Evolutionary conservation across 2,113 vertebrate genomes (phyloP).

Genomic region (Salvelinus namaycush): DNA sequence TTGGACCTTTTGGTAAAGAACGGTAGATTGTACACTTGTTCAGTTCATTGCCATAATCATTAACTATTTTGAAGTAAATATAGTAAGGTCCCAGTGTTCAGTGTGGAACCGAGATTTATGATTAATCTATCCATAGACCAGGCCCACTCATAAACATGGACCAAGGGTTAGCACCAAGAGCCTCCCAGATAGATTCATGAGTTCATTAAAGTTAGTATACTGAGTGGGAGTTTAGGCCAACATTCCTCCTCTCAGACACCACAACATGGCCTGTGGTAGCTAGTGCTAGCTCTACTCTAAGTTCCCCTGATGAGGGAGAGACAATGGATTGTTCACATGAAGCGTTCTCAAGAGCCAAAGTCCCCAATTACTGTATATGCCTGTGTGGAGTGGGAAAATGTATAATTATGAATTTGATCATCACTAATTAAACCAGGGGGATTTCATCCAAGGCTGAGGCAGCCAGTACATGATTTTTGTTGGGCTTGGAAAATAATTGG

Average conservation of each 20-base stretch:
- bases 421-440: slow-evolving; percentile 72
- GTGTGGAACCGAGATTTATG: too few relatives aligned
- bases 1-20: not conserved
- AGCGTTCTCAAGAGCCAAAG: slow-evolving; percentile 48
- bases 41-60: not conserved
- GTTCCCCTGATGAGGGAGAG: slow-evolving; percentile 64
- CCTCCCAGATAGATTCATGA: too few relatives aligned
- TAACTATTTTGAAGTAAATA: too few relatives aligned
- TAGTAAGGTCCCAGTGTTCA: too few relatives aligned
- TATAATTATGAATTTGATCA: slow-evolving; percentile 70
- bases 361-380: slow-evolving; percentile 61
- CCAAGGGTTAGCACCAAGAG: too few relatives aligned
- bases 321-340: slow-evolving; percentile 46
- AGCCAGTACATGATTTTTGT: slow-evolving; percentile 37
- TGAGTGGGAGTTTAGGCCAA: too few relatives aligned
- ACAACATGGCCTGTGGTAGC: not conserved
- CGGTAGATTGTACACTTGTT: too few relatives aligned
- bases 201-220: too few relatives aligned
- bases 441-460: slow-evolving; percentile 48
- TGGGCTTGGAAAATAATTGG: slow-evolving; percentile 28
- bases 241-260: slow-evolving; percentile 29
- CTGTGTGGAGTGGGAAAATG: slow-evolving; percentile 56
- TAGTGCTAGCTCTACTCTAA: not conserved
- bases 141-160: too few relatives aligned
- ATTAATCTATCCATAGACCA: too few relatives aligned